Evolutionary conservation across 2,113 vertebrate species (phyloP).

Genomic region (Danio rerio): GRCz12tu NC_133184.1:43692501-43693000

Average conservation of each 20-base stretch:
- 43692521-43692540: neutral
- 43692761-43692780: neutral
- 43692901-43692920: slow-evolving; percentile 18
- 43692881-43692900: neutral
- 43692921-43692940: slow-evolving; percentile 45
- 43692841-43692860: neutral
- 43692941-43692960: slow-evolving; percentile 44
- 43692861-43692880: neutral
- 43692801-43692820: neutral
- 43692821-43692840: neutral
- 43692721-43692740: neutral
- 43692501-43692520: neutral
- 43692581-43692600: neutral
- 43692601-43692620: neutral
- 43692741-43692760: neutral
- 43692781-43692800: neutral
- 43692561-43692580: neutral
- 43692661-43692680: neutral
- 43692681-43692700: slow-evolving; percentile 3
- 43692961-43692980: slow-evolving; percentile 36
- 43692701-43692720: neutral
- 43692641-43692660: neutral
- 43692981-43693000: slow-evolving; percentile 35
- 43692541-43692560: neutral
- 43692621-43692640: neutral